phyloP scores from a whole-genome alignment of 2,797 vertebrate genomes.

The Spinus olivaceus region DNA sequence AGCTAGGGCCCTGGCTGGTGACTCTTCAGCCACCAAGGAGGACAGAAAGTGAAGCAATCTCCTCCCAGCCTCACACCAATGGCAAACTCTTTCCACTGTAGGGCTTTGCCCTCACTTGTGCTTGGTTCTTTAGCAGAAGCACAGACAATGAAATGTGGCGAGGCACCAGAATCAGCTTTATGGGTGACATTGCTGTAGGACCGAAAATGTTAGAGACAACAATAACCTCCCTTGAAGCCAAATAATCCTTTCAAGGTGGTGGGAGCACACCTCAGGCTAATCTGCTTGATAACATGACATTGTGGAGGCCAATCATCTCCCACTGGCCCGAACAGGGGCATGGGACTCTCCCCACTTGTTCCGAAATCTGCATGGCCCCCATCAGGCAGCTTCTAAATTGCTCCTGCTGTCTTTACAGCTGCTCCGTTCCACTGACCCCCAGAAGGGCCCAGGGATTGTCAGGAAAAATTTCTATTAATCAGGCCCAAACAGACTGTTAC shows the following conservation, averaged over 20 bases:
- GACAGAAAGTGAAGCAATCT: not conserved
- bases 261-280: conserved; percentile 30
- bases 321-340: conserved; percentile 57
- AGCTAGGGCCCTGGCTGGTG: not conserved
- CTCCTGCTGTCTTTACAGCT: conserved; percentile 84
- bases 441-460: conserved; percentile 75
- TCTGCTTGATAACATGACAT: conserved; percentile 69
- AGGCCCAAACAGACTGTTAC: conserved; percentile 78
- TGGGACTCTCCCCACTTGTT: conserved; percentile 75
- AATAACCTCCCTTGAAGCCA: not conserved
- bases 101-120: not conserved
- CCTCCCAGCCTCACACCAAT: not conserved
- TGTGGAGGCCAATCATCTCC: conserved; percentile 35
- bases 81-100: not conserved
- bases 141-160: not conserved
- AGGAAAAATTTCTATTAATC: conserved; percentile 82
- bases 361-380: conserved; percentile 51
- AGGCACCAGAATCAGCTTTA: not conserved
- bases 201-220: not conserved
- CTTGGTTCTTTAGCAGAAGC: not conserved
- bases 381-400: conserved; percentile 69
- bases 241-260: not conserved
- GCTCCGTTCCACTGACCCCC: conserved; percentile 80
- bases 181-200: not conserved
- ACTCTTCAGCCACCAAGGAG: not conserved